phyloP scores from a whole-genome alignment of 2,797 vertebrate species.

The Notolabrus celidotus region DNA sequence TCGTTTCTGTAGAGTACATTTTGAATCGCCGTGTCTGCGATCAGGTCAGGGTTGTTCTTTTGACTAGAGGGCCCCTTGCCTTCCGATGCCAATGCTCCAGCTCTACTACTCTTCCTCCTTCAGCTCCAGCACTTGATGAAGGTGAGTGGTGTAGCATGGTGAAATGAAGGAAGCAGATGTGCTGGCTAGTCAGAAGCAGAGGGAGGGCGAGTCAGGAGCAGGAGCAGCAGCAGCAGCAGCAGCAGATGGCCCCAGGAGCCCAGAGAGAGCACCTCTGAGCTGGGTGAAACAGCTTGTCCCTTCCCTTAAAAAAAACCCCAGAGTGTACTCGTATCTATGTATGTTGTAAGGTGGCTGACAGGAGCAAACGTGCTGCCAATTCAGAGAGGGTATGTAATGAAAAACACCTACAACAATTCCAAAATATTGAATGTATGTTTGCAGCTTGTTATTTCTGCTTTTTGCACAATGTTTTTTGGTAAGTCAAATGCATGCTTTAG shows the following conservation, averaged over 20 bases:
- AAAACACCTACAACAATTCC: too few species aligned
- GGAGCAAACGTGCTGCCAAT: not conserved
- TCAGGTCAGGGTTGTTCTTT: conserved; percentile 61
- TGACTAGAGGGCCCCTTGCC: conserved; percentile 32
- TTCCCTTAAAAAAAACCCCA: conserved; percentile 32
- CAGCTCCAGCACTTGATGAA: conserved; percentile 29
- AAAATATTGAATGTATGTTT: too few species aligned
- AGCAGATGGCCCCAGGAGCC: conserved; percentile 59
- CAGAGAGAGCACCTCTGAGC: conserved; percentile 66
- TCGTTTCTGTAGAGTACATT: conserved; percentile 39
- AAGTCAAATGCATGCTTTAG: too few species aligned
- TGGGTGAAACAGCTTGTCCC: conserved; percentile 60
- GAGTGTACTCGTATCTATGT: conserved; percentile 27
- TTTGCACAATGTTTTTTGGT: too few species aligned
- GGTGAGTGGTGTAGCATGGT: conserved; percentile 26
- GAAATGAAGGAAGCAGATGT: conserved; percentile 45
- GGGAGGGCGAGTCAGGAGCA: conserved; percentile 5
- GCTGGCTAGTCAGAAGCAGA: conserved; percentile 32
- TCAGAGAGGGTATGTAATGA: too few species aligned
- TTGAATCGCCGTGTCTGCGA: conserved; percentile 30
- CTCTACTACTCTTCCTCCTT: conserved; percentile 31
- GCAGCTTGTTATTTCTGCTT: too few species aligned
- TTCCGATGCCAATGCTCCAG: conserved; percentile 41
- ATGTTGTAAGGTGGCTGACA: conserved; percentile 5
- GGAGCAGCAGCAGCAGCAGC: conserved; percentile 26